These are phyloP conservation scores for Temnopleurus reevesii DNA, from an alignment of 53 echinoderm and acorn worm species.

Conservation along the genomic window DNA sequence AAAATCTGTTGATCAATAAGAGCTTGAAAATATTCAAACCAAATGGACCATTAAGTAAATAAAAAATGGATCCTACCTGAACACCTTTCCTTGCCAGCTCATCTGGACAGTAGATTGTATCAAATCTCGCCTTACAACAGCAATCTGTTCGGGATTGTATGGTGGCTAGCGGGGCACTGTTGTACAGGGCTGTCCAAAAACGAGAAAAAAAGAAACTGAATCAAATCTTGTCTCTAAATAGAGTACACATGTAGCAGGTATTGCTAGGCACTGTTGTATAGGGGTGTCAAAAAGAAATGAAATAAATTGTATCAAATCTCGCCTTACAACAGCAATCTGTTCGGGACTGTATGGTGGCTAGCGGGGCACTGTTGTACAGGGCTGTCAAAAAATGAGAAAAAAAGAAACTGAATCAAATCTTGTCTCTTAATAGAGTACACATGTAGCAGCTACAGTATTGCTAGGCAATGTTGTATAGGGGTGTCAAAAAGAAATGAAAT, in stretches of 20 bases:
- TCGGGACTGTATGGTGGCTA: constrained; percentile 79
- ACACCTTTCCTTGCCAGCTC: constrained; percentile 94
- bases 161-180: constrained; percentile 85
- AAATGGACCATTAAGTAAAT: no score
- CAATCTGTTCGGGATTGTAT: constrained; percentile 61
- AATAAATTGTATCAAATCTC: constrained; percentile 94
- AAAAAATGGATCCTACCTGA: constrained; percentile 75
- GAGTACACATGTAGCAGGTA: no score
- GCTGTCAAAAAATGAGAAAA: constrained; percentile 69
- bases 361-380: constrained; percentile 87
- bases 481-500: no score
- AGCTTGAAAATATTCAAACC: no score
- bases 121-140: background rate
- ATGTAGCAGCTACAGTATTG: no score
- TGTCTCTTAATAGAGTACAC: no score
- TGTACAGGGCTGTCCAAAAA: constrained; percentile 78
- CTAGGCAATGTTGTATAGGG: no score
- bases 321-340: constrained; percentile 82
- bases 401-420: no score
- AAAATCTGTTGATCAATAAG: no score
- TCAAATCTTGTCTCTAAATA: no score
- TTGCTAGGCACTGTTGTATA: background rate
- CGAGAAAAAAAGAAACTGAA: no score
- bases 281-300: background rate
- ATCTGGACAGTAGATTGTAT: constrained; percentile 67